phyloP scores from a whole-genome alignment of 2,113 vertebrate species.

The Sylvicapra grimmia region DNA sequence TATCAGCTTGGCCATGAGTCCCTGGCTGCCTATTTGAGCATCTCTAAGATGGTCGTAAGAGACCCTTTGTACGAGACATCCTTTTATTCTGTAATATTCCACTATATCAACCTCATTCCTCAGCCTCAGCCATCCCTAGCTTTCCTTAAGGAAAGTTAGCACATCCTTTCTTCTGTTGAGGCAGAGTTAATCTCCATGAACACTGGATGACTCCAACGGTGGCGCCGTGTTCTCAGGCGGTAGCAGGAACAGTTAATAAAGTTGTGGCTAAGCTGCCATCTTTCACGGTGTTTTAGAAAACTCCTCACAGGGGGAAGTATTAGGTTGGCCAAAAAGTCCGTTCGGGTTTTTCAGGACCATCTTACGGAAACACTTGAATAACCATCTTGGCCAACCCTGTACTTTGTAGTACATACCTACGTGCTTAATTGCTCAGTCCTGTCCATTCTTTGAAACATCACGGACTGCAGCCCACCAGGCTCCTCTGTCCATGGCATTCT shows the following conservation, averaged over 20 bases:
- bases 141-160: not conserved
- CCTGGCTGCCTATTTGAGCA: no score
- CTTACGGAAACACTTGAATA: not conserved
- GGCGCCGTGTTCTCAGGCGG: accelerated
- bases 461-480: not conserved
- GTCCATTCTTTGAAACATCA: not conserved
- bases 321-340: not conserved
- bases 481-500: not conserved
- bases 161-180: not conserved
- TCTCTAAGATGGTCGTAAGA: not conserved
- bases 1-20: not conserved
- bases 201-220: no score
- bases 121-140: not conserved
- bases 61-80: not conserved
- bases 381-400: not conserved
- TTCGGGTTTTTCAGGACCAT: not conserved
- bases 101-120: not conserved
- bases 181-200: accelerated
- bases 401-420: accelerated
- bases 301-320: not conserved
- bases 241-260: not conserved
- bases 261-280: not conserved
- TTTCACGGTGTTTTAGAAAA: not conserved
- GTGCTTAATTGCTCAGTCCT: not conserved
- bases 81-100: not conserved